These are phyloP conservation scores for Xenopus petersii DNA, from an alignment of 2,797 vertebrate species.

Conservation along the genomic window DNA sequence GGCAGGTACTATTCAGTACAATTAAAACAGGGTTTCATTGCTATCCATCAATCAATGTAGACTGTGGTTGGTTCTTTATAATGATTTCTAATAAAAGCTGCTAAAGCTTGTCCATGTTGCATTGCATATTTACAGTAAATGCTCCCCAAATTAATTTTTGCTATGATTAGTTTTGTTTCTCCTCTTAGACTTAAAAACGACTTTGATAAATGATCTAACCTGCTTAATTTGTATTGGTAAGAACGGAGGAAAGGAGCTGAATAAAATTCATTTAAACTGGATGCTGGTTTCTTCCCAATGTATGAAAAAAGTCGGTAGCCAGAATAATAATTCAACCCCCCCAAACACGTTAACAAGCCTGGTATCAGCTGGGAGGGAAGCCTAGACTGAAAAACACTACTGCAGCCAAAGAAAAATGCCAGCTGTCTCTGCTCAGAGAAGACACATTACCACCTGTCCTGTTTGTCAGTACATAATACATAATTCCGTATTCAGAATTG, in stretches of 20 bases:
- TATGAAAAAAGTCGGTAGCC: conserved; percentile 46
- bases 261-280: conserved; percentile 25
- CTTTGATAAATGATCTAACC: conserved; percentile 3
- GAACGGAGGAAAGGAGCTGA: conserved; percentile 10
- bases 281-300: conserved; percentile 34
- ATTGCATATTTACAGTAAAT: too few relatives aligned
- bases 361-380: conserved; percentile 75
- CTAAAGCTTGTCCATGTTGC: too few relatives aligned
- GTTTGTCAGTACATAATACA: conserved; percentile 71
- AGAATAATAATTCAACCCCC: conserved; percentile 53
- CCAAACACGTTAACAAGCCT: conserved; percentile 64
- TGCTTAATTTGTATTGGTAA: conserved; percentile 14
- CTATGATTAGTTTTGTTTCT: neutral
- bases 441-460: conserved; percentile 88
- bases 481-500: conserved; percentile 48
- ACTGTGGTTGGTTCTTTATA: too few relatives aligned
- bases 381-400: conserved; percentile 66
- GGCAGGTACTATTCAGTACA: too few relatives aligned
- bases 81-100: too few relatives aligned
- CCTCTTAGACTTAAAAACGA: neutral
- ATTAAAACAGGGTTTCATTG: too few relatives aligned
- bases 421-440: conserved; percentile 83
- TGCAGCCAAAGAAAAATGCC: conserved; percentile 73
- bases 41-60: too few relatives aligned
- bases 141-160: too few relatives aligned